Conservation (phyloP, 2,888 invertebrate species). For the Deladenus siricidicola region DNA sequence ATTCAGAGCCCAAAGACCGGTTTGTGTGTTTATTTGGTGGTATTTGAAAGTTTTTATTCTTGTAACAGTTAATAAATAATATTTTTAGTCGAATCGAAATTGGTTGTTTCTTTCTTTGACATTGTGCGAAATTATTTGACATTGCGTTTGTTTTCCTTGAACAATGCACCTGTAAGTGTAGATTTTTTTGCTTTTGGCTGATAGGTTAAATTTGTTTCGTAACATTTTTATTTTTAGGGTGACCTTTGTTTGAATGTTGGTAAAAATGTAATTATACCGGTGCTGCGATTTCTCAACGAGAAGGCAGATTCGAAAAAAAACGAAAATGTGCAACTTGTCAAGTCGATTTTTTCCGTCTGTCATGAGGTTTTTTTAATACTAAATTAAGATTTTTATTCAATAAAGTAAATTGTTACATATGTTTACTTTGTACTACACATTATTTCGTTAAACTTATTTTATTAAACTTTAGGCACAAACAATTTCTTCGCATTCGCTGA, state of each 20-base stretch:
- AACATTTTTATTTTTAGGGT: not conserved
- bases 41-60: not conserved
- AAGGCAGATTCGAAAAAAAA: not conserved
- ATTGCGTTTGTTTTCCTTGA: not conserved
- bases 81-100: not conserved
- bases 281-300: not conserved
- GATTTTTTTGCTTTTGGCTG: no score
- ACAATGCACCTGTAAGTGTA: not conserved
- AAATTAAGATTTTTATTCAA: not conserved
- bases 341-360: not conserved
- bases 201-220: no score
- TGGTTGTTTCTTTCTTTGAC: not conserved
- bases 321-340: not conserved
- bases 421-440: no score
- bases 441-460: no score
- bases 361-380: not conserved
- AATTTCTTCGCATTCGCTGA: not conserved
- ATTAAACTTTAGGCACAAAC: no score
- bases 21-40: no score
- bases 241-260: not conserved
- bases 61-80: not conserved
- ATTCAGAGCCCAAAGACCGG: not conserved
- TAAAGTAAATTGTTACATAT: no score
- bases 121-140: not conserved
- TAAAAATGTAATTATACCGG: not conserved